Evolutionary conservation across 2,797 vertebrate genomes (phyloP).

Genomic region (Clarias laeviceps): DNA sequence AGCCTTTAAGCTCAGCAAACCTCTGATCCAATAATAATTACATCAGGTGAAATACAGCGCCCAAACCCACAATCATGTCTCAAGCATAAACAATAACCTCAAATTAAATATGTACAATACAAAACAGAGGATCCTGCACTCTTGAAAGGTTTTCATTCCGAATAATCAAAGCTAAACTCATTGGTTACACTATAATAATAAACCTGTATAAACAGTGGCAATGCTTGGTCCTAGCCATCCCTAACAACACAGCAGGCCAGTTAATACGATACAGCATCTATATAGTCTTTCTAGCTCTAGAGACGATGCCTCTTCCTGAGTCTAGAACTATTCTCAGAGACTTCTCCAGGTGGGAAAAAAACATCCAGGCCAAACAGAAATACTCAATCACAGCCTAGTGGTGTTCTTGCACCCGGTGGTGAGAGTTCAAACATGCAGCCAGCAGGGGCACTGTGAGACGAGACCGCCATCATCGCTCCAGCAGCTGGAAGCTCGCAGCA

Average conservation of each 20-base stretch:
- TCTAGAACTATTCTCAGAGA: conserved; percentile 34
- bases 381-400: conserved; percentile 28
- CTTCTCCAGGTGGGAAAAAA: conserved; percentile 20
- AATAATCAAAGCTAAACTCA: conserved; percentile 65
- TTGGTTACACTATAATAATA: conserved; percentile 57
- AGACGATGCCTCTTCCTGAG: conserved; percentile 42
- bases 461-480: conserved; percentile 44
- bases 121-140: conserved; percentile 63
- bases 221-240: conserved; percentile 36
- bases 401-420: conserved; percentile 7
- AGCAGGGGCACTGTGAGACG: conserved; percentile 51
- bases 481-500: conserved; percentile 69
- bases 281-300: conserved; percentile 44
- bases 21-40: conserved; percentile 62
- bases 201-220: conserved; percentile 44
- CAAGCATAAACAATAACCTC: conserved; percentile 60
- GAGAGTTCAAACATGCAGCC: conserved; percentile 59
- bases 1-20: conserved; percentile 64
- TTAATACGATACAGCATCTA: conserved; percentile 32
- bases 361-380: conserved; percentile 35
- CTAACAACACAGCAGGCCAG: conserved; percentile 38
- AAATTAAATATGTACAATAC: conserved; percentile 73
- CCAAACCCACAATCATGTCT: conserved; percentile 65
- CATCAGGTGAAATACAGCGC: conserved; percentile 54
- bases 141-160: conserved; percentile 28